Conservation (phyloP, 2,888 invertebrate genomes). For the Diarsia mendica region DNA sequence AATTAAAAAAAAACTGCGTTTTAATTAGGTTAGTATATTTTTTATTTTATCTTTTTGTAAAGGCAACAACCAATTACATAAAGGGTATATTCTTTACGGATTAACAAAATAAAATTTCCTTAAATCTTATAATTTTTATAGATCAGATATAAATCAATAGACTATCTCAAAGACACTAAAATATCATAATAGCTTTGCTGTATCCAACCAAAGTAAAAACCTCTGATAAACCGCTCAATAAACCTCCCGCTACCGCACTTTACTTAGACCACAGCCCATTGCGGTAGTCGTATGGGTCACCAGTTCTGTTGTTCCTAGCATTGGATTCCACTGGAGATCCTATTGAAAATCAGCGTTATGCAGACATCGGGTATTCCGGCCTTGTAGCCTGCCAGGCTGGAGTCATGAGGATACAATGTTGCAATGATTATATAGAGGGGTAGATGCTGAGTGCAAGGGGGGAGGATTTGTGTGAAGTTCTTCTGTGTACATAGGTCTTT, state of each 20-base stretch:
- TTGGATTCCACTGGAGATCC: slow-evolving; percentile 41
- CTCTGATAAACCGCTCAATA: accelerated
- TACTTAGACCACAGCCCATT: background rate
- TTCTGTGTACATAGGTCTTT: no score
- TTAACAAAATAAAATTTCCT: no score
- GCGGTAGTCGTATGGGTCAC: slow-evolving; percentile 32
- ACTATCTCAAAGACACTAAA: background rate
- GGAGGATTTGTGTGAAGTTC: no score
- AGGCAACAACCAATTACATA: no score
- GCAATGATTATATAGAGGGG: slow-evolving; percentile 9
- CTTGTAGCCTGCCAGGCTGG: background rate
- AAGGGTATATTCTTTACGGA: no score
- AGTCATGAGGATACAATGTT: slow-evolving; percentile 29
- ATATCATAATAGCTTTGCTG: background rate
- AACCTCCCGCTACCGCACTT: background rate
- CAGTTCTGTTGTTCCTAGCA: slow-evolving; percentile 37
- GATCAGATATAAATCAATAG: no score
- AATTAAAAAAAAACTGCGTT: no score
- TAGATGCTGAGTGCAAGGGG: background rate
- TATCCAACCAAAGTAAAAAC: background rate
- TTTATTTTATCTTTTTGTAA: no score
- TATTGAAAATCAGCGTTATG: slow-evolving; percentile 54
- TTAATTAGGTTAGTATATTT: no score
- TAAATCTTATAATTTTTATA: no score
- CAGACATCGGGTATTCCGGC: slow-evolving; percentile 5